Percentiles rank a stretch among this genome's conserved stretches.
Conservation (phyloP, 2,888 invertebrate genomes). For the Buathra laborator region DNA sequence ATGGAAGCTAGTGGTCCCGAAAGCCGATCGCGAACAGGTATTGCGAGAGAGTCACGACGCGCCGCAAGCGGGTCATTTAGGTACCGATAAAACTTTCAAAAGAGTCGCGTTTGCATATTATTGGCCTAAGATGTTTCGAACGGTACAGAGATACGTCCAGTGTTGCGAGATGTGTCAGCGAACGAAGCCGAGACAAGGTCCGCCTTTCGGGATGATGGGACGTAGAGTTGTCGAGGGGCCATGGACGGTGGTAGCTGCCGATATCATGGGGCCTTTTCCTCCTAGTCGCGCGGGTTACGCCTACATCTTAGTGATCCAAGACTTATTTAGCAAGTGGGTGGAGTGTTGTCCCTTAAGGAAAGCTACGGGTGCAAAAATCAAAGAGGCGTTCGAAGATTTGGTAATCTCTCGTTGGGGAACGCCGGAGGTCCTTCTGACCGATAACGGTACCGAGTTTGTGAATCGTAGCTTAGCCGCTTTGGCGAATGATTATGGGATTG, state of each 20-base stretch:
- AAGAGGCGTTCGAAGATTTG: conserved; percentile 53
- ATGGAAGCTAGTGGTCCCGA: conserved; percentile 71
- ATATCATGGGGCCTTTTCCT: not conserved
- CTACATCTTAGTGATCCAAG: conserved; percentile 35
- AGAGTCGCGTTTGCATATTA: conserved; percentile 58
- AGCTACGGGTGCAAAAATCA: conserved; percentile 42
- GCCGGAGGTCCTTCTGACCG: conserved; percentile 32
- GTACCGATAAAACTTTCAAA: conserved; percentile 62
- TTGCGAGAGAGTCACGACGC: conserved; percentile 49
- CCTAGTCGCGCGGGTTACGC: not conserved
- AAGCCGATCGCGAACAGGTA: conserved; percentile 7
- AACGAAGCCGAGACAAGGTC: too few species aligned
- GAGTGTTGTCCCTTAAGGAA: conserved; percentile 33
- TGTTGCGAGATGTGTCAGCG: conserved; percentile 51
- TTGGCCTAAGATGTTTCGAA: conserved; percentile 67
- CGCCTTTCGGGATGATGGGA: too few species aligned
- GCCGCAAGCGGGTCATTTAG: conserved; percentile 69
- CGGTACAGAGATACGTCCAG: conserved; percentile 66
- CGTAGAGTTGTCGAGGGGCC: too few species aligned
- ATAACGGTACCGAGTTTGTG: too few species aligned
- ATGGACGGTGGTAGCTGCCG: too few species aligned
- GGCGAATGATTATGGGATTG: not conserved
- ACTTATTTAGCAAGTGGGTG: conserved; percentile 58
- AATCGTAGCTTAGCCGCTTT: too few species aligned
- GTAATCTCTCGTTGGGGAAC: conserved; percentile 69